Conservation (phyloP, 2,797 vertebrate genomes). For the Hephaestus fuliginosus region DNA sequence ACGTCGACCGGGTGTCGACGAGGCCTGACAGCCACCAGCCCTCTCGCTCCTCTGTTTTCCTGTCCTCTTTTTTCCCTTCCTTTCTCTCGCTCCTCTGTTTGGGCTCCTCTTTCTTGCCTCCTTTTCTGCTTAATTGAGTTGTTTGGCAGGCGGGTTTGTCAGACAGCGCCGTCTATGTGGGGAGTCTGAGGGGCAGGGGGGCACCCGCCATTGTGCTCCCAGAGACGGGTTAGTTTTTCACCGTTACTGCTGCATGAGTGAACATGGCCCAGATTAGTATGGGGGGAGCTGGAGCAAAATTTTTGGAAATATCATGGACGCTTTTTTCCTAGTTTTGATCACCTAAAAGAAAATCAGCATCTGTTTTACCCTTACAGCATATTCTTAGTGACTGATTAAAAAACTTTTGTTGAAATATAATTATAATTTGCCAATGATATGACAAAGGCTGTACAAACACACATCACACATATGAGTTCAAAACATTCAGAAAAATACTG, state of each 20-base stretch:
- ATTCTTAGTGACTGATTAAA: background rate
- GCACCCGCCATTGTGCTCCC: constrained; percentile 93
- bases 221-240: constrained; percentile 99
- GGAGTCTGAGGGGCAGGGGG: constrained; percentile 90
- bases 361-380: background rate
- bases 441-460: too few species aligned
- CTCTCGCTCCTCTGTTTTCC: constrained; percentile 80
- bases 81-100: constrained; percentile 81
- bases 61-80: constrained; percentile 74
- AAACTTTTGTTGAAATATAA: background rate
- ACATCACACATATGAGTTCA: too few species aligned
- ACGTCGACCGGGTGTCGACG: constrained; percentile 85
- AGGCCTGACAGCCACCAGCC: constrained; percentile 92
- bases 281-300: constrained; percentile 27
- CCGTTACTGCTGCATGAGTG: constrained; percentile 95
- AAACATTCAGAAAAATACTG: too few species aligned
- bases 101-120: constrained; percentile 86
- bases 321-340: background rate
- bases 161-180: constrained; percentile 96
- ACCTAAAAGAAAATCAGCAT: background rate
- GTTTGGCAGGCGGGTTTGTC: constrained; percentile 96
- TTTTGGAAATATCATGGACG: constrained; percentile 33
- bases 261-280: constrained; percentile 82
- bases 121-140: constrained; percentile 99
- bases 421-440: too few species aligned